Base-by-base conservation (phyloP, 1,140 invertebrate species). In the Drosophila virilis region DNA sequence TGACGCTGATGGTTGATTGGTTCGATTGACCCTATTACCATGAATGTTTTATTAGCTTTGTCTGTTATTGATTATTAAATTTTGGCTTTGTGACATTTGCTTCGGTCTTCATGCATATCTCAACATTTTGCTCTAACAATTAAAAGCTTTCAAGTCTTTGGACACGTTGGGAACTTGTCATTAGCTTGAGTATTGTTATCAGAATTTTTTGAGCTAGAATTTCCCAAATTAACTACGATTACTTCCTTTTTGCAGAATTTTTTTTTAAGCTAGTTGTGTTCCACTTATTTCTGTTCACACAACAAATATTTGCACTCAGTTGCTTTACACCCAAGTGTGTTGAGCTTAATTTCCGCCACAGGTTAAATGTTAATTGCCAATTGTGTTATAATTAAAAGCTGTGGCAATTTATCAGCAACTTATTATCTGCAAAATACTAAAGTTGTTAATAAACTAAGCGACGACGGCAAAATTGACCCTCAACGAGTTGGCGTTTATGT, bases 321-420 rank as follows among this genome's bases (percentile, higher is more conserved):
- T 32, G 33, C 43, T 58, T 48, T 42, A 28, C 22, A 28, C 15
- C 40, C 32, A 45, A 48, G 33, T 33, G 48, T 46, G 57, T 61
- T 65, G 50, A 22, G 62, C 22, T 70, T 22, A 51, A 74, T 83
- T 84, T 86, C 83, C 83, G 79, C 65, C 33, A 46, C 61, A 62
- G 50, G 69, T 74, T 77, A 69, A 83, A 89, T 82, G 82, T 86
- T 86, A 79, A 86, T 86, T 71, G 69, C 67, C 84, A 84, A 89
- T 89, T 86, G 76, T 86, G 71, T 77, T 51, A 64, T 62, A 78
- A 78, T 78, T 76, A 64, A 88, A 69, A 68, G 78, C 60, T 74
- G 62, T 43, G 22, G 43, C 70, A 78, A 78, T 65, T 48, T 81
- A 81, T 77, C 64, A 74, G 65, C 59, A 22, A 48, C 32, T 74